Conservation (phyloP, 2,113 vertebrate species). For the Sardina pilchardus region DNA sequence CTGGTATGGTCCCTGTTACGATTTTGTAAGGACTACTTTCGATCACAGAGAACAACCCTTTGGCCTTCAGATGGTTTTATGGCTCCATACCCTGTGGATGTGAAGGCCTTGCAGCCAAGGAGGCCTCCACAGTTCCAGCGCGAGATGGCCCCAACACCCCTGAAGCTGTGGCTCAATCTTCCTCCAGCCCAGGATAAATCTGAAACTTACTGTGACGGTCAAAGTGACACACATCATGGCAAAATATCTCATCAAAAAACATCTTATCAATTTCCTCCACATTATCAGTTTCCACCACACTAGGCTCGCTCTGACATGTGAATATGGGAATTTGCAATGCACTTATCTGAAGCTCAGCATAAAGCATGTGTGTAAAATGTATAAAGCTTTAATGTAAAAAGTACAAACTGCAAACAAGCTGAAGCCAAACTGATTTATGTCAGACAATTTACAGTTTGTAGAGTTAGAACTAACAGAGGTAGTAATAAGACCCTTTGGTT, state of each 20-base stretch:
- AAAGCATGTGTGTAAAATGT: background rate
- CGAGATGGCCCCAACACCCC: slow-evolving; percentile 41
- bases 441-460: background rate
- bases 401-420: background rate
- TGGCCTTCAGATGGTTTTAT: slow-evolving; percentile 36
- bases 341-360: background rate
- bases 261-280: slow-evolving; percentile 27
- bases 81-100: slow-evolving; percentile 33
- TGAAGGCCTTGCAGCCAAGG: slow-evolving; percentile 40
- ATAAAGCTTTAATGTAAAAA: background rate
- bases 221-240: background rate
- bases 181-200: background rate
- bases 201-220: background rate
- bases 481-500: background rate
- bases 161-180: background rate
- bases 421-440: background rate
- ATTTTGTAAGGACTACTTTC: slow-evolving; percentile 39
- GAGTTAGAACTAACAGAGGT: background rate
- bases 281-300: slow-evolving; percentile 45
- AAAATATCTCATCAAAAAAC: background rate
- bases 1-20: background rate
- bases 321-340: background rate
- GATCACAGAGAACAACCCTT: slow-evolving; percentile 12
- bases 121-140: slow-evolving; percentile 38
- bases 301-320: slow-evolving; percentile 23